These are phyloP conservation scores for Galleria mellonella DNA, from an alignment of 1,140 invertebrate species.

Conservation along the genomic window DNA sequence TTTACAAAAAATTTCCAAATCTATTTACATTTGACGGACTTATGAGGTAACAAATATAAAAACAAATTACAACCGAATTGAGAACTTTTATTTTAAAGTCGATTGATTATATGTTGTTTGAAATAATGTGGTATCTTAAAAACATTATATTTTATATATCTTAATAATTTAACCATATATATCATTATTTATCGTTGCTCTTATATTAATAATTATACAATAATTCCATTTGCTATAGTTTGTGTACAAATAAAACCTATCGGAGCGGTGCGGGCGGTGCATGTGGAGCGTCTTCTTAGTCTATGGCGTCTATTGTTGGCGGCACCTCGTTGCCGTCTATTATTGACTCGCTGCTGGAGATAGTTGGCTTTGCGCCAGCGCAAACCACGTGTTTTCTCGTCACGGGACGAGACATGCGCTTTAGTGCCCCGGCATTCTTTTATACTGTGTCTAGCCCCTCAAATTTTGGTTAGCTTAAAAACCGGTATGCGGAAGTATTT, in stretches of 20 bases:
- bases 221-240: neutral
- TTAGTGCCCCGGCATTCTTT: slow-evolving; percentile 21
- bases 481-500: slow-evolving; percentile 13
- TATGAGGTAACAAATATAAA: no score
- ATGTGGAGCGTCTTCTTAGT: slow-evolving; percentile 11
- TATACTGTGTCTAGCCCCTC: slow-evolving; percentile 13
- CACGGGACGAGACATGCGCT: slow-evolving; percentile 59
- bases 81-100: no score
- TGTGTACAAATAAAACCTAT: neutral
- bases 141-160: no score
- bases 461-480: slow-evolving; percentile 18
- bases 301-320: slow-evolving; percentile 70
- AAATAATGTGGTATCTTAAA: no score
- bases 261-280: neutral
- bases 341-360: slow-evolving; percentile 72
- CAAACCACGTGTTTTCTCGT: slow-evolving; percentile 60
- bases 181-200: no score
- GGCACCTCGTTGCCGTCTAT: slow-evolving; percentile 68
- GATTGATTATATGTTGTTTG: no score
- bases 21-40: no score
- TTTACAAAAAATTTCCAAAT: no score
- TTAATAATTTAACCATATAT: no score
- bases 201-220: no score
- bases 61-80: no score
- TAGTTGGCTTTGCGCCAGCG: slow-evolving; percentile 64